These are phyloP conservation scores for Mormyrops boulengeri DNA, from an alignment of 2,797 vertebrate species.

Conservation along the genomic window DNA sequence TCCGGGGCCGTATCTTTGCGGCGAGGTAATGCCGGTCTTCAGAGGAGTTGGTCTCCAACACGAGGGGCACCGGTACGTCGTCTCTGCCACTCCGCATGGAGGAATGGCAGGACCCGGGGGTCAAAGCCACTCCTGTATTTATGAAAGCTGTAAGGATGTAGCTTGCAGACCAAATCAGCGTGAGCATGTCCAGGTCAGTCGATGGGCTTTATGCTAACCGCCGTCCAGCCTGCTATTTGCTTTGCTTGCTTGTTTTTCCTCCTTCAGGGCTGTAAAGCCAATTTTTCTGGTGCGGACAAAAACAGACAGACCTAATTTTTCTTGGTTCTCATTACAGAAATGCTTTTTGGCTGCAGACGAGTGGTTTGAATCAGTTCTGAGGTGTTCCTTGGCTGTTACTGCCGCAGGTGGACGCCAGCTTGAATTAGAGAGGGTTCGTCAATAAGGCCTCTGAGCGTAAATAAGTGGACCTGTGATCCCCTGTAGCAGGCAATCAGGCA, in stretches of 20 bases:
- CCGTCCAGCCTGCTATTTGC: conserved; percentile 28
- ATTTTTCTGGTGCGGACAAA: conserved; percentile 28
- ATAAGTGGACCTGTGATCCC: conserved; percentile 26
- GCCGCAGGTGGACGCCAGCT: conserved; percentile 37
- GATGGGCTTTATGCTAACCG: conserved; percentile 34
- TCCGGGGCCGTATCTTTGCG: background rate
- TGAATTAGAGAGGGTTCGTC: conserved; percentile 29
- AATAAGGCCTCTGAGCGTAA: conserved; percentile 18
- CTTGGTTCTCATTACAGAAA: conserved; percentile 26
- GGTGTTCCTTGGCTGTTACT: conserved; percentile 31
- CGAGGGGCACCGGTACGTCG: background rate
- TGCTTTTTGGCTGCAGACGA: conserved; percentile 33
- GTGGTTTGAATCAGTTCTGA: conserved; percentile 30
- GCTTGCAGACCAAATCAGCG: conserved; percentile 36
- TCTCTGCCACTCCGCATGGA: background rate
- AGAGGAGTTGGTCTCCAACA: background rate
- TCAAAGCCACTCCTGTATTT: conserved; percentile 9
- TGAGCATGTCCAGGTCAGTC: conserved; percentile 38
- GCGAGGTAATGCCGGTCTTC: background rate
- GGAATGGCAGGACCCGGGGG: background rate
- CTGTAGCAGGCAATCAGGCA: conserved; percentile 23
- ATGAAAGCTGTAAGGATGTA: conserved; percentile 29
- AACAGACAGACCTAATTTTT: conserved; percentile 24
- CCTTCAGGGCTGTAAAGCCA: conserved; percentile 22
- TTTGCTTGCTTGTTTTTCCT: conserved; percentile 15